Percentiles rank a stretch among this genome's conserved stretches.
Evolutionary conservation across 2,888 invertebrate species (phyloP).

Genomic region (Exocentrus adspersus): DNA sequence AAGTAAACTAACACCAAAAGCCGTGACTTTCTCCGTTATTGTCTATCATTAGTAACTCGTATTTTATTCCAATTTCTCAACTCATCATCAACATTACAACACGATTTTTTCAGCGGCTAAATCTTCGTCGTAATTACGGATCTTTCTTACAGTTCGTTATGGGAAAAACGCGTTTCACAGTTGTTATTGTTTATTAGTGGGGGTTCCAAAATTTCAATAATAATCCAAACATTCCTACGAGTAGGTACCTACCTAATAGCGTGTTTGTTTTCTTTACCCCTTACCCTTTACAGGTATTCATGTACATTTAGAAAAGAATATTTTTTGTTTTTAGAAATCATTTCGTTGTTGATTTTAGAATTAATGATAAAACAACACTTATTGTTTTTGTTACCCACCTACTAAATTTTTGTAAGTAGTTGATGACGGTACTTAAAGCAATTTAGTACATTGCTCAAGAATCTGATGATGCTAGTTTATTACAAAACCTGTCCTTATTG

Average conservation of each 20-base stretch:
- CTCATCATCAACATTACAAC: slow-evolving; percentile 27
- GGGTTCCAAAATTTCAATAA: no score
- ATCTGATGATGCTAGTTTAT: background rate
- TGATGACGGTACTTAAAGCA: background rate
- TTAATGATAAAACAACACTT: no score
- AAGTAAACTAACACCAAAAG: slow-evolving; percentile 34
- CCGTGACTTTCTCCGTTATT: slow-evolving; percentile 40
- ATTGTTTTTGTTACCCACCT: no score
- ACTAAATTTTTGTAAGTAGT: no score
- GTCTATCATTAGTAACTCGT: slow-evolving; percentile 38
- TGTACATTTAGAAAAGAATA: no score
- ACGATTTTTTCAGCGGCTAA: slow-evolving; percentile 8
- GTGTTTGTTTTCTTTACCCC: no score
- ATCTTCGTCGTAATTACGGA: background rate
- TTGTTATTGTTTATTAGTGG: no score
- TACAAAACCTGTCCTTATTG: background rate
- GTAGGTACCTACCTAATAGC: no score
- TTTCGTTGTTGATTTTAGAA: no score
- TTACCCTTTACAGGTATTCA: no score
- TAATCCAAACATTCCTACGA: no score
- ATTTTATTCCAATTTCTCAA: slow-evolving; percentile 34
- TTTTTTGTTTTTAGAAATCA: no score
- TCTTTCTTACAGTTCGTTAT: background rate
- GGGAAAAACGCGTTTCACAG: background rate
- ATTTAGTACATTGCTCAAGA: background rate